Conservation (phyloP, 2,797 vertebrate species). For the Natrix natrix region DNA sequence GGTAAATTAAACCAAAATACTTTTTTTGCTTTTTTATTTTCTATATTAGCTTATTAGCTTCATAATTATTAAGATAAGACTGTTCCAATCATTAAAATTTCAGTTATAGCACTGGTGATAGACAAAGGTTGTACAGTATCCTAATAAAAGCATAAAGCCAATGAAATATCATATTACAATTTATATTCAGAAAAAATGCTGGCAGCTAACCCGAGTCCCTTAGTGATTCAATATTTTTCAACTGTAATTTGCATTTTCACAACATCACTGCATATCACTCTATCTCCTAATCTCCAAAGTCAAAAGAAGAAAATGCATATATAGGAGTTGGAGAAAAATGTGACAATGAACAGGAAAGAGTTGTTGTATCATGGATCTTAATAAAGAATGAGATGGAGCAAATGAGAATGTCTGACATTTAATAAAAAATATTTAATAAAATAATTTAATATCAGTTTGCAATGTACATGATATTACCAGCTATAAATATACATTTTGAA, state of each 20-base stretch:
- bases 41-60: not conserved
- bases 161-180: slow-evolving; percentile 38
- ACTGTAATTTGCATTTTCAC: slow-evolving; percentile 47
- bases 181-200: slow-evolving; percentile 10
- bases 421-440: slow-evolving; percentile 28
- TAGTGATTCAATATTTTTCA: slow-evolving; percentile 33
- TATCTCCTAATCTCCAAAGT: slow-evolving; percentile 53
- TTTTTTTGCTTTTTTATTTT: not conserved
- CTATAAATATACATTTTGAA: not conserved
- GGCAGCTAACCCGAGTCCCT: slow-evolving; percentile 32
- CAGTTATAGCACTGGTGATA: slow-evolving; percentile 25
- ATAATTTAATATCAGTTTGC: not conserved
- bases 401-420: not conserved
- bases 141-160: slow-evolving; percentile 20
- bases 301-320: slow-evolving; percentile 59
- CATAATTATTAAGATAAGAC: not conserved
- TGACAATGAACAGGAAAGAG: slow-evolving; percentile 44
- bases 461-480: slow-evolving; percentile 15
- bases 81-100: slow-evolving; percentile 26
- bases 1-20: not conserved
- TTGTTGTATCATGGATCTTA: slow-evolving; percentile 7
- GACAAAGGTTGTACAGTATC: slow-evolving; percentile 28
- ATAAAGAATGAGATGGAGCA: slow-evolving; percentile 15
- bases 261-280: slow-evolving; percentile 43
- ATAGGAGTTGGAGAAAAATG: slow-evolving; percentile 50